Percentiles rank a stretch among this genome's conserved stretches.
Conservation (phyloP, 2,113 vertebrate genomes). For the Pterocles orientalis region DNA sequence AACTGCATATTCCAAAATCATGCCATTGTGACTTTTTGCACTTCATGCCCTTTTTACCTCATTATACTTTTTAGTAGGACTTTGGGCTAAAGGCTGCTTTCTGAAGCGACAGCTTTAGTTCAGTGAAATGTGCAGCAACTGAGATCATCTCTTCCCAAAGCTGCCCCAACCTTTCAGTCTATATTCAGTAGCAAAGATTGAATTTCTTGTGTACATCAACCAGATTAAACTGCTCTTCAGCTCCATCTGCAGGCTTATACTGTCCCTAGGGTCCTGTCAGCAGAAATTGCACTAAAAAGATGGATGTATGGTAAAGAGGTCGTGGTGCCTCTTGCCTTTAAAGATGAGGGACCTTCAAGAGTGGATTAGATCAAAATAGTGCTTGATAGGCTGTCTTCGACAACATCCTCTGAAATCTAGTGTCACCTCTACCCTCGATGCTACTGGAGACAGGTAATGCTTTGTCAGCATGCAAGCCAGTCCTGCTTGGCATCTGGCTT, state of each 20-base stretch:
- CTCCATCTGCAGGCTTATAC: slow-evolving; percentile 32
- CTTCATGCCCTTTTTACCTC: neutral
- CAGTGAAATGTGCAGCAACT: neutral
- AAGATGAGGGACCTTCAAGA: neutral
- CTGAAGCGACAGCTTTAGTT: neutral
- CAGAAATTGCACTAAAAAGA: neutral
- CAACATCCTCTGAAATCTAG: neutral
- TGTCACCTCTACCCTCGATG: neutral
- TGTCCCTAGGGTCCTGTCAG: neutral
- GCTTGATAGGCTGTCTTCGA: neutral
- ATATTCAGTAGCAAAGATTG: slow-evolving; percentile 56
- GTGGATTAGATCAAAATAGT: neutral
- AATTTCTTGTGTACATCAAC: neutral
- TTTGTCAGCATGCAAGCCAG: neutral
- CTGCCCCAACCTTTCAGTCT: slow-evolving; percentile 13
- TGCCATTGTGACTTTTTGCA: neutral
- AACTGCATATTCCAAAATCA: neutral
- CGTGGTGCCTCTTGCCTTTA: neutral
- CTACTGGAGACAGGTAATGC: neutral
- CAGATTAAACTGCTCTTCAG: slow-evolving; percentile 21
- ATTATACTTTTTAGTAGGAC: neutral
- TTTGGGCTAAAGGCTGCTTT: neutral
- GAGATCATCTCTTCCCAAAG: neutral
- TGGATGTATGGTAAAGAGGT: neutral
- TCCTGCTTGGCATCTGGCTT: neutral